A percentile compares a stretch with the other conserved stretches of the same genome.
phyloP scores from a whole-genome alignment of 2,888 invertebrate species.

The Coleophora flavipennella region DNA sequence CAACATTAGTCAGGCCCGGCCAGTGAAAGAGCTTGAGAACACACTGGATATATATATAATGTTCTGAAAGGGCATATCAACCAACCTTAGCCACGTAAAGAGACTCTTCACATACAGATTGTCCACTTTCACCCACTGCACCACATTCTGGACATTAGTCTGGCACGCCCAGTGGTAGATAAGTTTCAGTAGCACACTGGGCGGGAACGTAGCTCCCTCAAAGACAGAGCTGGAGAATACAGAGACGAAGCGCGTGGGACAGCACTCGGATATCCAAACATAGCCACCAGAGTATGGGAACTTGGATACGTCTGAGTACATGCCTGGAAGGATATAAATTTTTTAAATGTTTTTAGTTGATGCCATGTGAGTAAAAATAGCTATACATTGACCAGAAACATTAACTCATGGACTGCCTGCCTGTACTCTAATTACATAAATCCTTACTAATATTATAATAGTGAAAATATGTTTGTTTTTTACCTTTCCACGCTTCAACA shows the following conservation, averaged over 20 bases:
- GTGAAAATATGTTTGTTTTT: too few relatives aligned
- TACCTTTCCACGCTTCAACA: too few relatives aligned
- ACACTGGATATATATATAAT: too few relatives aligned
- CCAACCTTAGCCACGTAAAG: constrained; percentile 76
- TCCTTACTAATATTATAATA: too few relatives aligned
- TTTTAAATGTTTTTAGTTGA: too few relatives aligned
- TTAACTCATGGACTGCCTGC: too few relatives aligned
- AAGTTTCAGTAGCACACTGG: constrained; percentile 85
- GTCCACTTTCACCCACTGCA: constrained; percentile 86
- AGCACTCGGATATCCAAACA: constrained; percentile 92
- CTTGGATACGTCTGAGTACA: constrained; percentile 88
- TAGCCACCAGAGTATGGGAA: constrained; percentile 92
- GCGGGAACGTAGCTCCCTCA: constrained; percentile 88
- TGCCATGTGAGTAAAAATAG: too few relatives aligned
- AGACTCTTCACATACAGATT: constrained; percentile 72
- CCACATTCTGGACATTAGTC: constrained; percentile 89
- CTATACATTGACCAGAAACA: too few relatives aligned
- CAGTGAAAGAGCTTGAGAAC: too few relatives aligned
- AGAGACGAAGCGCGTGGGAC: constrained; percentile 87
- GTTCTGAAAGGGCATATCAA: too few relatives aligned
- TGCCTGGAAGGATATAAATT: constrained; percentile 60
- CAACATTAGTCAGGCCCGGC: too few relatives aligned
- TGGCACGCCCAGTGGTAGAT: constrained; percentile 95
- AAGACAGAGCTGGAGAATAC: constrained; percentile 91
- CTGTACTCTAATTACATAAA: too few relatives aligned